Evolutionary conservation across 2,797 vertebrate genomes (phyloP).

Genomic region (Danio tinwini): DNA sequence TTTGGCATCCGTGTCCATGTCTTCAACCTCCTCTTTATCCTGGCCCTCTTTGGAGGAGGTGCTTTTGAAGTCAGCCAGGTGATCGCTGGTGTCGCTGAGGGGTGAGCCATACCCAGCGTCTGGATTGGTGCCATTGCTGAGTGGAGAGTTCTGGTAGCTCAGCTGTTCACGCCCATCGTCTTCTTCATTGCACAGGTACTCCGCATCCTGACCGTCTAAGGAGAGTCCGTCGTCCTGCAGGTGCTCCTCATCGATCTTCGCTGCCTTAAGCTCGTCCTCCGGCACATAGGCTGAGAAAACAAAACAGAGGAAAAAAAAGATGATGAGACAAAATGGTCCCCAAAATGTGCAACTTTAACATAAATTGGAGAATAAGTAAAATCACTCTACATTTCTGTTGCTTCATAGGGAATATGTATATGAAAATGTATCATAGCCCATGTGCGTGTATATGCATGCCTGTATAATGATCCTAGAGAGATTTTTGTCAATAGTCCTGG

Average conservation of each 20-base stretch:
- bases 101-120: constrained; percentile 95
- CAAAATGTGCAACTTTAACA: constrained; percentile 52
- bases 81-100: constrained; percentile 94
- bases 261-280: constrained; percentile 92
- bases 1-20: constrained; percentile 79
- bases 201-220: constrained; percentile 89
- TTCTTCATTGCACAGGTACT: constrained; percentile 88
- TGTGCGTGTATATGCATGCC: constrained; percentile 53
- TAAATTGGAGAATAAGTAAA: constrained; percentile 37
- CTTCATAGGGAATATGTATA: constrained; percentile 4
- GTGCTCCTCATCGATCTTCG: constrained; percentile 87
- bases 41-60: constrained; percentile 83
- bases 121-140: constrained; percentile 95
- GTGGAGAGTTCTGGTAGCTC: constrained; percentile 95
- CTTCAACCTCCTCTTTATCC: constrained; percentile 80
- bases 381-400: constrained; percentile 4
- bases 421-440: constrained; percentile 10
- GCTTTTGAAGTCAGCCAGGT: constrained; percentile 89
- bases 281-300: constrained; percentile 92
- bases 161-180: constrained; percentile 87
- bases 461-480: constrained; percentile 70
- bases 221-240: constrained; percentile 90
- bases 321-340: constrained; percentile 44
- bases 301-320: constrained; percentile 62
- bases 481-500: constrained; percentile 74